A percentile compares a stretch with the other conserved stretches of the same genome.
These are phyloP conservation scores for Vidua chalybeata DNA, from an alignment of 2,113 vertebrate species.

Conservation along the genomic window DNA sequence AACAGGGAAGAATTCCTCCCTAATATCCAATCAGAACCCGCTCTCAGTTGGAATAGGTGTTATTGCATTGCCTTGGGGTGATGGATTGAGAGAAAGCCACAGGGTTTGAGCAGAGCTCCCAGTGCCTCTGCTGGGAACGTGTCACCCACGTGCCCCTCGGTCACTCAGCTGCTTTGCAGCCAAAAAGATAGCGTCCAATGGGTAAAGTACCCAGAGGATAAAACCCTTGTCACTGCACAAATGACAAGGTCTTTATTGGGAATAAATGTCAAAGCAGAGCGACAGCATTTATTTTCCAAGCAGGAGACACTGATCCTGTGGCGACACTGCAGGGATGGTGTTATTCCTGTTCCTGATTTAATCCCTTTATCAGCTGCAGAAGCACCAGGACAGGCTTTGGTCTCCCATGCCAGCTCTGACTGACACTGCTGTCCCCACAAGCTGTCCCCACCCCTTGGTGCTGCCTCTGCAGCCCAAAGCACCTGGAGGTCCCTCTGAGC, in stretches of 20 bases:
- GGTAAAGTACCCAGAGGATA: constrained; percentile 17
- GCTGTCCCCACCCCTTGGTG: rapidly evolving
- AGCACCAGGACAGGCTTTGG: not conserved
- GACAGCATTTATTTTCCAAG: constrained; percentile 7
- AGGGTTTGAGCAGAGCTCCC: not conserved
- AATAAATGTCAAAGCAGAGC: constrained; percentile 50
- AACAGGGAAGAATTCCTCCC: rapidly evolving
- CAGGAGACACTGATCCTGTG: not conserved
- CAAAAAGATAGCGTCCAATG: not conserved
- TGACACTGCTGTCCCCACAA: not conserved
- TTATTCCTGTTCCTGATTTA: not conserved
- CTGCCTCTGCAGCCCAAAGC: not conserved
- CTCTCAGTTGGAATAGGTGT: not conserved
- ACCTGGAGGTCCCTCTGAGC: not conserved
- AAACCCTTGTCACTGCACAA: not conserved
- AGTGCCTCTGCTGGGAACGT: rapidly evolving
- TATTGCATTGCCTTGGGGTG: not conserved
- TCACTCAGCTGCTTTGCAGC: not conserved
- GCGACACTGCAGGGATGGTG: not conserved
- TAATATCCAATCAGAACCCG: not conserved
- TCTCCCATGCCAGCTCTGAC: not conserved
- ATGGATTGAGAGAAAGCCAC: not conserved
- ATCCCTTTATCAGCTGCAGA: not conserved
- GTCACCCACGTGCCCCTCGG: not conserved
- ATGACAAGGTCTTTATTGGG: not conserved